A percentile compares a stretch with the other conserved stretches of the same genome.
Conservation (phyloP, 2,113 vertebrate species). For the Puffinus mauretanicus region DNA sequence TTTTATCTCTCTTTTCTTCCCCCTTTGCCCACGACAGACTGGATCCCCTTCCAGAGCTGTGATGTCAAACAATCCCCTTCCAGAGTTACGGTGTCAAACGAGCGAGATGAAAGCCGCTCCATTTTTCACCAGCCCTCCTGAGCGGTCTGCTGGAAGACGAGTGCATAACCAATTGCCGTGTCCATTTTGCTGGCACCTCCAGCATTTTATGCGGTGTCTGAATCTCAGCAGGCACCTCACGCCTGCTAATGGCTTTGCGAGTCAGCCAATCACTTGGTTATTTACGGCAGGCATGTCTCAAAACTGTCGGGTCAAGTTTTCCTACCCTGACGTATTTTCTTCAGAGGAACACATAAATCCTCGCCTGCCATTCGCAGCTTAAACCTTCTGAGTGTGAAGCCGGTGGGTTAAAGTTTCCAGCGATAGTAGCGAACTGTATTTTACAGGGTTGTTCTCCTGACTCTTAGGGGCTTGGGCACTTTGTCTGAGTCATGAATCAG, state of each 20-base stretch:
- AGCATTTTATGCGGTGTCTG: constrained; percentile 8
- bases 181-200: constrained; percentile 44
- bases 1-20: constrained; percentile 7
- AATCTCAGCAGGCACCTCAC: constrained; percentile 12
- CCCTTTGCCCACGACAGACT: background rate
- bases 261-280: constrained; percentile 41
- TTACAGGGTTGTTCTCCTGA: background rate
- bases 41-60: background rate
- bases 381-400: constrained; percentile 45
- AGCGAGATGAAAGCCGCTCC: background rate
- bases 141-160: background rate
- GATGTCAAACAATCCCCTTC: background rate
- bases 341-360: constrained; percentile 43
- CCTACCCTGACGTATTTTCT: constrained; percentile 21
- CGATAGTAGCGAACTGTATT: background rate
- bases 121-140: background rate
- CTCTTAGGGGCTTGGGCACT: background rate
- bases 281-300: constrained; percentile 32
- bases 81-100: background rate
- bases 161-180: background rate
- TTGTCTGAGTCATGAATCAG: constrained; percentile 22
- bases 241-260: constrained; percentile 13
- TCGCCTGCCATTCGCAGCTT: constrained; percentile 52
- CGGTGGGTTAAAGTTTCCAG: constrained; percentile 31
- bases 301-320: constrained; percentile 46